Evolutionary conservation across 2,113 vertebrate species (phyloP).

Genomic region (Apteryx mantelli): DNA sequence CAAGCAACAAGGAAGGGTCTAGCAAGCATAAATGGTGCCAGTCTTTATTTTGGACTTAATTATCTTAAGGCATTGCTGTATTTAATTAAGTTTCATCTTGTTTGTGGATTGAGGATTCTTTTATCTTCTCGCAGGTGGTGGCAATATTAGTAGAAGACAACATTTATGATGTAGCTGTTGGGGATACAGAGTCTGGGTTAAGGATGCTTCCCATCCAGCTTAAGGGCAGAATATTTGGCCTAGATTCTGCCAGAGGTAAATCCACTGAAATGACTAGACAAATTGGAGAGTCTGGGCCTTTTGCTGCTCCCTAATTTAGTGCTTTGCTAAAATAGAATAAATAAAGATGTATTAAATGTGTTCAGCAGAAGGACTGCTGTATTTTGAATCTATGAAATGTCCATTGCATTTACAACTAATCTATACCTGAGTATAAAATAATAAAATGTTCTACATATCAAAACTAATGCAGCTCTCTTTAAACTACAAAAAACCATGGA

Average conservation of each 20-base stretch:
- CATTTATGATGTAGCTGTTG: neutral
- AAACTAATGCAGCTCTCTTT: neutral
- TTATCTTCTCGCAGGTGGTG: neutral
- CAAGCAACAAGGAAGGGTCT: neutral
- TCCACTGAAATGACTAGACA: neutral
- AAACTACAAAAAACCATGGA: neutral
- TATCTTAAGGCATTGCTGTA: neutral
- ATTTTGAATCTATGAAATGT: neutral
- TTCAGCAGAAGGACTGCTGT: neutral
- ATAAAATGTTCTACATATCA: neutral
- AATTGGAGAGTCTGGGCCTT: neutral
- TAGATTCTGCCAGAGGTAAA: slow-evolving; percentile 29
- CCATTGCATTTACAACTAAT: neutral
- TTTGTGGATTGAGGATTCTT: neutral
- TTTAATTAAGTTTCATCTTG: neutral
- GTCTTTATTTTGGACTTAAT: neutral
- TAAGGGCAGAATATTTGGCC: slow-evolving; percentile 2
- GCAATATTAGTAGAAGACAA: neutral
- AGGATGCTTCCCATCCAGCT: neutral
- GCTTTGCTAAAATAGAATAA: neutral
- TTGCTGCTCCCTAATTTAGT: neutral
- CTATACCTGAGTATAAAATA: neutral
- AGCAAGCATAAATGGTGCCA: neutral
- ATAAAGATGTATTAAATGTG: neutral
- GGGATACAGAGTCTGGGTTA: neutral